Conservation (phyloP, 2,113 vertebrate genomes). For the Anhinga anhinga region DNA sequence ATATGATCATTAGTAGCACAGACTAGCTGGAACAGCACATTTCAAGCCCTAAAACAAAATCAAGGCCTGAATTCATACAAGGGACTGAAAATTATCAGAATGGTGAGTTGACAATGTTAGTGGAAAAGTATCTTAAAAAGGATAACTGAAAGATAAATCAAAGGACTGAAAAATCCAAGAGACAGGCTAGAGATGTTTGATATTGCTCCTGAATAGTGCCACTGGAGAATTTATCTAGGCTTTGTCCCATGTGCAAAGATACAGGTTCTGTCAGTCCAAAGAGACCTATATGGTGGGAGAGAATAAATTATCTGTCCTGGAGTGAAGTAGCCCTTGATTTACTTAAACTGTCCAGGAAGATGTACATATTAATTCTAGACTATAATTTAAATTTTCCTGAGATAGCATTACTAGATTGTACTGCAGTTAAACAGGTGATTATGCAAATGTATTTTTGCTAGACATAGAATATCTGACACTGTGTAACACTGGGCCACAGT, state of each 20-base stretch:
- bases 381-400: conserved; percentile 24
- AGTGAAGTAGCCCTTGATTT: neutral
- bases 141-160: neutral
- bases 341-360: conserved; percentile 7
- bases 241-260: neutral
- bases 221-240: neutral
- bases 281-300: neutral
- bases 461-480: neutral
- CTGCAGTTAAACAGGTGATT: conserved; percentile 17
- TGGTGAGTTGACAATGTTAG: neutral
- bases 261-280: neutral
- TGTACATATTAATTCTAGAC: neutral
- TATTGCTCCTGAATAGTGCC: neutral
- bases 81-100: neutral
- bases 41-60: neutral
- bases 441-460: conserved; percentile 10
- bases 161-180: neutral
- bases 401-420: neutral
- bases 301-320: neutral
- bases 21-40: neutral
- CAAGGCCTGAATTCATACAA: neutral
- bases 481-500: neutral
- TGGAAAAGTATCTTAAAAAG: neutral
- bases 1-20: neutral
- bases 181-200: neutral